phyloP scores from a whole-genome alignment of 1,140 invertebrate species.

The Aporrectodea caliginosa region DNA sequence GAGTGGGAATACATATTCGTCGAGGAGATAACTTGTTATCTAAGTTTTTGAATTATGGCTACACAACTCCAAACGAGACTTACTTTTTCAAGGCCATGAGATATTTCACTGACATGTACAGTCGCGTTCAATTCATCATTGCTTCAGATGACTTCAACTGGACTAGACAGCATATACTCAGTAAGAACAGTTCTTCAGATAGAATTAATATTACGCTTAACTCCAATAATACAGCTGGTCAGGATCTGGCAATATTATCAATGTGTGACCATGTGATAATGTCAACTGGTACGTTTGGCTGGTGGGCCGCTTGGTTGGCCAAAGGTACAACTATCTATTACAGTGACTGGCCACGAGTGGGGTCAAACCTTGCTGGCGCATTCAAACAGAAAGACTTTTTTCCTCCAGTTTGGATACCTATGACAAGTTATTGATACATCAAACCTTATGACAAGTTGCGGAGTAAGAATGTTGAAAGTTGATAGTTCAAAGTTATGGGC shows the following conservation, averaged over 20 bases:
- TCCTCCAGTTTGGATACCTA: constrained; percentile 22
- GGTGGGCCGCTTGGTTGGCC: constrained; percentile 42
- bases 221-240: constrained; percentile 44
- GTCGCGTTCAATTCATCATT: background rate
- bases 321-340: constrained; percentile 39
- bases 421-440: no score
- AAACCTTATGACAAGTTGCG: no score
- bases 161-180: background rate
- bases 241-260: constrained; percentile 41
- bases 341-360: constrained; percentile 33
- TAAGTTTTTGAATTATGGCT: no score
- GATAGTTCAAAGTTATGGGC: no score
- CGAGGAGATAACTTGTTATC: background rate
- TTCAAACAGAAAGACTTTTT: constrained; percentile 30
- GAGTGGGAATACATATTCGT: background rate
- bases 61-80: background rate
- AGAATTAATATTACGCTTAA: background rate
- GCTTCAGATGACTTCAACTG: background rate
- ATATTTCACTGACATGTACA: background rate
- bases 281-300: constrained; percentile 44
- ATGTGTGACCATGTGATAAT: constrained; percentile 45
- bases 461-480: no score
- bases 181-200: background rate
- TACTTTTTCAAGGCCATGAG: background rate
- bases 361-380: no score